Base-by-base conservation (phyloP, 1,140 invertebrate genomes). In the Protaetia brevitarsis region DNA sequence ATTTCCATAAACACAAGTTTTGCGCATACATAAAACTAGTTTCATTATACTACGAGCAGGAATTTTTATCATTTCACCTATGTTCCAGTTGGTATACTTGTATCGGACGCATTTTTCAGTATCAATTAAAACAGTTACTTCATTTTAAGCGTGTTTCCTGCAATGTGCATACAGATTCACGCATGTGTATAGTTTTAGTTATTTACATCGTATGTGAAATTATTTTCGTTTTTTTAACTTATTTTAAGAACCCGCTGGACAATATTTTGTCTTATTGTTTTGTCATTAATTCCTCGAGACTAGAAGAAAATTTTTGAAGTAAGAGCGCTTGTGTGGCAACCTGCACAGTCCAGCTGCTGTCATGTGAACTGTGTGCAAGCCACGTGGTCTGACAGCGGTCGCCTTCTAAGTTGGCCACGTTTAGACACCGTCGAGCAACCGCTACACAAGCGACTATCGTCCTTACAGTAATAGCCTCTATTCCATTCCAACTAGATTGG, bases 391-490 rank as follows among this genome's bases (percentile, higher is more conserved):
- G 45, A 13, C 37, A 29, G 34, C 51, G 51, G 37, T 51, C 37
- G 37, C 28, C 41, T 34, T 37, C 51, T 29, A 64, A 64, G 63
- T 57, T 64, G 51, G 41, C 29, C 64, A 30, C 51, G 51, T 31
- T 65, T 36, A 65, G 57, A 27, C 64, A 59, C 10, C 41, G 57
- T 19, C 16, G 16, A 58, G 59, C 65, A 66, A 13, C 65, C 58
- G 65, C 36, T 30, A 30, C 26, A 30, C 56, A 30, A 61, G 28
- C 21, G 36, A 66, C 63, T 56, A 36, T 36, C 63, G 63, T 16
- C 29, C 45, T 65, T 57, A 65, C 63, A 59, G 56, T 56, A 56
- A 66, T 66, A 62, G 60, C 60, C 16, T 37, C 57, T 61, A 61
- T 58, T 45, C 41, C 65, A 58, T 66, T 45, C 65, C 51, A 61